Evolutionary conservation across 2,113 vertebrate genomes (phyloP).

Genomic region (Rostratula benghalensis): DNA sequence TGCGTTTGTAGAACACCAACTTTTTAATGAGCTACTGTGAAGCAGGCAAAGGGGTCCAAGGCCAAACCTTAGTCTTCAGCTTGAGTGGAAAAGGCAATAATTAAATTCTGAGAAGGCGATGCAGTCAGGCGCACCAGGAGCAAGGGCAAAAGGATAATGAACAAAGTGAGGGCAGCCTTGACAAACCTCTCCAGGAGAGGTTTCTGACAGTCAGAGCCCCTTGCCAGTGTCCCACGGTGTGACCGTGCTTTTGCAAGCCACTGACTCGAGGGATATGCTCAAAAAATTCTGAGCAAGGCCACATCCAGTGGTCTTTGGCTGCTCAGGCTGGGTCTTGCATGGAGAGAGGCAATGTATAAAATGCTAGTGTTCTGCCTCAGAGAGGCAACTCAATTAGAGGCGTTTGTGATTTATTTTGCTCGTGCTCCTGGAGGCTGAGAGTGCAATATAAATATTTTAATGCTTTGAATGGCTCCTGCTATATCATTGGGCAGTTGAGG

Average conservation of each 20-base stretch:
- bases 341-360: background rate
- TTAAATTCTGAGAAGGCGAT: slow-evolving; percentile 13
- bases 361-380: background rate
- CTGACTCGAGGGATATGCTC: background rate
- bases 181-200: background rate
- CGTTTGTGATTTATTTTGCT: slow-evolving; percentile 17
- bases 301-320: background rate
- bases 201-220: background rate
- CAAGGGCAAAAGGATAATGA: slow-evolving; percentile 18
- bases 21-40: slow-evolving; percentile 20
- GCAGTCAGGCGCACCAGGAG: background rate
- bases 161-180: background rate
- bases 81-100: slow-evolving; percentile 22
- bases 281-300: background rate
- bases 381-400: background rate
- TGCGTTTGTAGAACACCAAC: background rate
- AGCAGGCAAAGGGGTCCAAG: background rate
- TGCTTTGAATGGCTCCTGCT: background rate
- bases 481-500: background rate
- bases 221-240: background rate
- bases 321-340: background rate
- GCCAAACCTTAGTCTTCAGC: slow-evolving; percentile 16
- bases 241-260: background rate
- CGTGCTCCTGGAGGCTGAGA: background rate
- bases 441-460: background rate